These are phyloP conservation scores for Rhipidura dahli DNA, from an alignment of 2,113 vertebrate species.

Conservation along the genomic window DNA sequence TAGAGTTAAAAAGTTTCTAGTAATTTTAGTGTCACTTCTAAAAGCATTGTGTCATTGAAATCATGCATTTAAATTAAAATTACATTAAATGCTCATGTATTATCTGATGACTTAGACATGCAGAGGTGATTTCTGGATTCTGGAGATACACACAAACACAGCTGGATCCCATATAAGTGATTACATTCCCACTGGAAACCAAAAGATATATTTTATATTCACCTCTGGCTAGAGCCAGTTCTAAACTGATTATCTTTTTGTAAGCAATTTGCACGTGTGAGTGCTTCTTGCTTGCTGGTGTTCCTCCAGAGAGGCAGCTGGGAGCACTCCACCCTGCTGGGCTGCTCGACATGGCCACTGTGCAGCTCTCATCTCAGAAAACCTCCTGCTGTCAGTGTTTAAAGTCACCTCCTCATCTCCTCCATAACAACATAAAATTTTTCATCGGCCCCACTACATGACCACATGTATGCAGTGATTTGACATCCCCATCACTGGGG, in stretches of 20 bases:
- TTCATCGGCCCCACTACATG: neutral
- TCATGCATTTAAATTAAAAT: neutral
- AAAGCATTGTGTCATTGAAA: neutral
- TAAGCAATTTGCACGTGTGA: fast-evolving
- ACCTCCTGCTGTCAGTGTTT: neutral
- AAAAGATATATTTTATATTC: neutral
- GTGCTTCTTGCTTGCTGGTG: neutral
- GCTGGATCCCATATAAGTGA: neutral
- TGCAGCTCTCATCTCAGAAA: neutral
- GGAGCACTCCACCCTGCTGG: neutral
- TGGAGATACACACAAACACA: neutral
- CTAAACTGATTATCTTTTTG: neutral
- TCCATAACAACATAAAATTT: neutral
- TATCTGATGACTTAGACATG: neutral
- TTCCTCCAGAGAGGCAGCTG: neutral
- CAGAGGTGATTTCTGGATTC: neutral
- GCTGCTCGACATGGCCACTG: neutral
- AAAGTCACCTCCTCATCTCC: neutral
- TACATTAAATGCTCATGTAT: neutral
- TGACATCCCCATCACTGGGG: neutral
- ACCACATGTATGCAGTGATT: neutral
- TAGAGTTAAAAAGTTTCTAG: neutral
- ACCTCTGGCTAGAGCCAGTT: neutral
- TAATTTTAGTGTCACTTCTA: neutral
- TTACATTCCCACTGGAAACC: neutral